Evolutionary conservation across 64 coral and sea anemone species (phyloP), one percentile per base, ranked within the genome.

Genomic region (Actinia equina): DNA sequence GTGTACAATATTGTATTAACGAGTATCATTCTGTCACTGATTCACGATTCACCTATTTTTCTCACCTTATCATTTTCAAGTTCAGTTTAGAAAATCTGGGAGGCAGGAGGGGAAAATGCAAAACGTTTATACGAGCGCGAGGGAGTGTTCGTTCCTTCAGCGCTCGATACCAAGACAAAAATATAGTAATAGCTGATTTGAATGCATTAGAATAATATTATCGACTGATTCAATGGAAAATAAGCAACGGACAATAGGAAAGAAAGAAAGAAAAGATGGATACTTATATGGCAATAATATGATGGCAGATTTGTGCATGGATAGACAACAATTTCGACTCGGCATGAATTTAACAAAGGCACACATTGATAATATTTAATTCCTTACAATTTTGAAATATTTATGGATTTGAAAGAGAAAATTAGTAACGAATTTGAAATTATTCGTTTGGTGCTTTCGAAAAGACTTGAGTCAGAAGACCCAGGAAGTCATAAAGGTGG

Each of bases 331-430:
- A 74, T 65, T 65, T 9, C 62, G 17, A 74, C 26, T 25, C n/a
- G 13, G 14, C 69, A 41, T 74, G 23, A 37, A 22, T 65, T 20
- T n/a, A 74, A 74, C 69, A 74, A 74, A 27, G 69, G 25, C 69
- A 30, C 25, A 74, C 26, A 74, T 74, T 74, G 69, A 74, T 74
- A 41, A 74, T 74, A 27, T 30, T 74, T 74, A 30, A 74, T 74
- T 74, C 69, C 69, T 74, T 74, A 74, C 69, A 74, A 74, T 74
- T 74, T 74, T 74, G n/a, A 74, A 74, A 74, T 74, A 74, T 74
- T 74, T 30, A 74, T 74, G 69, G 13, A 27, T 9, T 14, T 30
- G 1, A 27, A 20, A 10, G n/a, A 69, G 20, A 25, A 18, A 7
- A 69, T 5, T 15, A 15, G 69, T 14, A 74, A 74, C 2, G 69